These are phyloP conservation scores for Platygyra sinensis DNA, from an alignment of 64 coral and sea anemone genomes.

Conservation along the genomic window DNA sequence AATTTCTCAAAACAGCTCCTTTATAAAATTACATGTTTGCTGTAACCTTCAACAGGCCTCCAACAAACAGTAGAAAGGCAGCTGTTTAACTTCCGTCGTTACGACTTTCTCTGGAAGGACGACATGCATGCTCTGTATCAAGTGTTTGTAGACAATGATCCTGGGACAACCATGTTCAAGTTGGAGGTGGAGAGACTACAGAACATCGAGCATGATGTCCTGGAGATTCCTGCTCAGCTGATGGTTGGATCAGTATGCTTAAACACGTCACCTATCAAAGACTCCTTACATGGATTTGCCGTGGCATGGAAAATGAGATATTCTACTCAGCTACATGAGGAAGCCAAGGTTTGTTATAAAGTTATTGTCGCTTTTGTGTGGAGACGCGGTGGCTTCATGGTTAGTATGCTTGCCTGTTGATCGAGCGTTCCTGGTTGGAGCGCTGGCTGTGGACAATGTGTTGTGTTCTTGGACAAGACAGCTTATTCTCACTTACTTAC, in stretches of 20 bases:
- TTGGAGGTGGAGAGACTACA: conserved; percentile 87
- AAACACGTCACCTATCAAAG: conserved; percentile 93
- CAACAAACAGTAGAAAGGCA: conserved; percentile 87
- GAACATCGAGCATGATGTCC: conserved; percentile 80
- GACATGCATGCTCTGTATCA: conserved; percentile 97
- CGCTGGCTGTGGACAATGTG: too few species aligned
- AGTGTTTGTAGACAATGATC: conserved; percentile 90
- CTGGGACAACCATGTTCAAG: conserved; percentile 74
- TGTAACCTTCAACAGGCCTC: conserved; percentile 41
- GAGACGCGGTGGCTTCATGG: neutral
- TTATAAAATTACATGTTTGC: too few species aligned
- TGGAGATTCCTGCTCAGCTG: conserved; percentile 71
- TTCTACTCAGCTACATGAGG: conserved; percentile 93
- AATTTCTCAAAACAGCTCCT: too few species aligned
- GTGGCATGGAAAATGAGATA: conserved; percentile 98
- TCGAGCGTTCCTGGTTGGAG: neutral
- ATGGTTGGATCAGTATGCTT: conserved; percentile 85
- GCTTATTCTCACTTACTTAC: too few species aligned
- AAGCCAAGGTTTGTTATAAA: conserved; percentile 77
- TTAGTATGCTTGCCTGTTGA: neutral
- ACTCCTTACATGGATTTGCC: conserved; percentile 92
- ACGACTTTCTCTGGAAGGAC: conserved; percentile 98
- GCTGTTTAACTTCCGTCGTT: conserved; percentile 91
- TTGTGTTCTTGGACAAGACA: too few species aligned
- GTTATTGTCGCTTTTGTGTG: neutral